Evolutionary conservation across 2,797 vertebrate genomes (phyloP).

Genomic region (Salarias fasciatus): DNA sequence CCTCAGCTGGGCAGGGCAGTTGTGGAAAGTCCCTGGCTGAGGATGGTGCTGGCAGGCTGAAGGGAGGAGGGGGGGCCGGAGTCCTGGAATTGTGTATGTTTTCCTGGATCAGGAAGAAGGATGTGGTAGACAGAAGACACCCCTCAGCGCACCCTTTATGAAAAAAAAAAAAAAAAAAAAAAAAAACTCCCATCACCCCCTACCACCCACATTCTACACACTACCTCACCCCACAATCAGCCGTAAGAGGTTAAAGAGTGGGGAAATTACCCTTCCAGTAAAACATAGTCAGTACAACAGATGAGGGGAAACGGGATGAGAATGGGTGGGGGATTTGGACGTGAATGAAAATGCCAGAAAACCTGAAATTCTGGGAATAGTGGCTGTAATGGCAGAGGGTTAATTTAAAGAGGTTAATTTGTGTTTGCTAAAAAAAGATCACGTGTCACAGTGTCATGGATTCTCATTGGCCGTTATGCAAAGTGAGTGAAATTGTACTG

Average conservation of each 20-base stretch:
- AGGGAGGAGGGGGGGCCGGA: slow-evolving; percentile 55
- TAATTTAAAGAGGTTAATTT: slow-evolving; percentile 31
- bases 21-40: slow-evolving; percentile 87
- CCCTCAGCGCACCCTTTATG: slow-evolving; percentile 63
- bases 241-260: slow-evolving; percentile 55
- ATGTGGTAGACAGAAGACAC: slow-evolving; percentile 81
- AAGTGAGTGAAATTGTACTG: slow-evolving; percentile 1
- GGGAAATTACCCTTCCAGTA: slow-evolving; percentile 77
- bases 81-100: slow-evolving; percentile 77
- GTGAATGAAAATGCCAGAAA: slow-evolving; percentile 7
- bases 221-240: slow-evolving; percentile 57
- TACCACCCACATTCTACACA: slow-evolving; percentile 66
- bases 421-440: slow-evolving; percentile 23
- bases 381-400: slow-evolving; percentile 22
- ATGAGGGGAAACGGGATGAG: slow-evolving; percentile 47
- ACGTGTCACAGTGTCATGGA: slow-evolving; percentile 2
- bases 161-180: slow-evolving; percentile 29
- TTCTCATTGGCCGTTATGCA: not conserved
- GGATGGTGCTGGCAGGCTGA: slow-evolving; percentile 72
- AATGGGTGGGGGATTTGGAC: slow-evolving; percentile 11
- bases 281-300: slow-evolving; percentile 61
- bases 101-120: slow-evolving; percentile 79
- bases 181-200: slow-evolving; percentile 51
- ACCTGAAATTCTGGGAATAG: slow-evolving; percentile 28
- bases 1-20: slow-evolving; percentile 71